These are phyloP conservation scores for Conistra vaccinii DNA, from an alignment of 2,888 invertebrate species.

Conservation along the genomic window DNA sequence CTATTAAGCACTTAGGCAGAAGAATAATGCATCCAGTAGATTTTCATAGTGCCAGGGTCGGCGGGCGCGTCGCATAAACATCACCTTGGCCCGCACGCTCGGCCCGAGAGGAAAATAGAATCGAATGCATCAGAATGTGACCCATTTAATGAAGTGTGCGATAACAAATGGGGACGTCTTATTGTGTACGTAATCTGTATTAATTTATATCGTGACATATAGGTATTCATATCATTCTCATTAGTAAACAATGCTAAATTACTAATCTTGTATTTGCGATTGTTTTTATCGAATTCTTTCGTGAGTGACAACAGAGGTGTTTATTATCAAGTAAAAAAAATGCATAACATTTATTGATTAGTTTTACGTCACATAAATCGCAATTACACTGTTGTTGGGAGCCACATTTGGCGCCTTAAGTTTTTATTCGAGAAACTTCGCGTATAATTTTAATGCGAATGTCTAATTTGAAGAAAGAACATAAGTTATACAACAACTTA, in stretches of 20 bases:
- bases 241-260: slow-evolving; percentile 45
- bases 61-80: slow-evolving; percentile 77
- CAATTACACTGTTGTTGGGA: slow-evolving; percentile 65
- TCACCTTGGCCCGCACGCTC: slow-evolving; percentile 77
- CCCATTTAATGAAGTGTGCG: slow-evolving; percentile 65
- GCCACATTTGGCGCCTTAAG: slow-evolving; percentile 55
- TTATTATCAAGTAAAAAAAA: slow-evolving; percentile 30
- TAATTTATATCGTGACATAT: slow-evolving; percentile 45
- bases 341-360: slow-evolving; percentile 50
- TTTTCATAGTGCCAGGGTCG: slow-evolving; percentile 80
- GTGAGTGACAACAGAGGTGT: slow-evolving; percentile 40
- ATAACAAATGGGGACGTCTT: slow-evolving; percentile 50
- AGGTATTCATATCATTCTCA: slow-evolving; percentile 30
- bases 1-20: slow-evolving; percentile 85
- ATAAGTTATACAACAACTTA: slow-evolving; percentile 26
- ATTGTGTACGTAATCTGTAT: slow-evolving; percentile 46
- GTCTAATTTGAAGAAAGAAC: slow-evolving; percentile 39
- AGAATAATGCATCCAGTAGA: slow-evolving; percentile 86
- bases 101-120: slow-evolving; percentile 68
- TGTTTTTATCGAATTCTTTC: slow-evolving; percentile 48
- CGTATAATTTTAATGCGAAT: slow-evolving; percentile 38
- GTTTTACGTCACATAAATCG: slow-evolving; percentile 57
- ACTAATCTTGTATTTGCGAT: slow-evolving; percentile 43
- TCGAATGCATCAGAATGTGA: slow-evolving; percentile 70
- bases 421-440: slow-evolving; percentile 59